These are phyloP conservation scores for Serranus cabrilla DNA, from an alignment of 2,797 vertebrate genomes.

Conservation along the genomic window DNA sequence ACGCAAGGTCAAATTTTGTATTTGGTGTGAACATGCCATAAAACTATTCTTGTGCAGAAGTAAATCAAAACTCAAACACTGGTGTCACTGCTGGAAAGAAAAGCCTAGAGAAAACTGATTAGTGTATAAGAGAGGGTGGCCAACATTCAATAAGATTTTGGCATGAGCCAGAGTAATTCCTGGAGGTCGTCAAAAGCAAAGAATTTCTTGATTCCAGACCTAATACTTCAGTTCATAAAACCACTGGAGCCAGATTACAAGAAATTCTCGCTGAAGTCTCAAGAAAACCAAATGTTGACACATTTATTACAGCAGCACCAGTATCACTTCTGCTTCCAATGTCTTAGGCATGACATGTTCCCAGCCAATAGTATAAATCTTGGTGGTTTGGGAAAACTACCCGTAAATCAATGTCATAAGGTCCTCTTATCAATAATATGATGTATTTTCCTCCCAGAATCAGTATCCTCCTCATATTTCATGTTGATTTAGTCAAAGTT, in stretches of 20 bases:
- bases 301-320: neutral
- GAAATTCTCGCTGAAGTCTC: neutral
- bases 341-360: neutral
- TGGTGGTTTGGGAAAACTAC: neutral
- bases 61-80: too few relatives aligned
- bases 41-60: too few relatives aligned
- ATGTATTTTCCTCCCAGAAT: neutral
- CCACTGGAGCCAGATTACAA: neutral
- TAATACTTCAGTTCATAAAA: slow-evolving; percentile 1
- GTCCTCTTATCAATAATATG: neutral
- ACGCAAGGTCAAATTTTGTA: too few relatives aligned
- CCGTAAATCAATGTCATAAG: neutral
- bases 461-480: neutral
- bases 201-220: neutral
- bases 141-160: neutral
- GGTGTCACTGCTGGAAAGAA: too few relatives aligned
- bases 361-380: neutral
- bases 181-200: too few relatives aligned
- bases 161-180: neutral
- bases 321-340: neutral
- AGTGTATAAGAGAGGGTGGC: neutral
- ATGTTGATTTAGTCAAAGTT: neutral
- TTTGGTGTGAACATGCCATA: too few relatives aligned
- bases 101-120: too few relatives aligned
- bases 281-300: too few relatives aligned